A percentile compares a stretch with the other conserved stretches of the same genome.
Conservation (phyloP, 2,888 invertebrate genomes). For the Rhopalosiphum nymphaeae region DNA sequence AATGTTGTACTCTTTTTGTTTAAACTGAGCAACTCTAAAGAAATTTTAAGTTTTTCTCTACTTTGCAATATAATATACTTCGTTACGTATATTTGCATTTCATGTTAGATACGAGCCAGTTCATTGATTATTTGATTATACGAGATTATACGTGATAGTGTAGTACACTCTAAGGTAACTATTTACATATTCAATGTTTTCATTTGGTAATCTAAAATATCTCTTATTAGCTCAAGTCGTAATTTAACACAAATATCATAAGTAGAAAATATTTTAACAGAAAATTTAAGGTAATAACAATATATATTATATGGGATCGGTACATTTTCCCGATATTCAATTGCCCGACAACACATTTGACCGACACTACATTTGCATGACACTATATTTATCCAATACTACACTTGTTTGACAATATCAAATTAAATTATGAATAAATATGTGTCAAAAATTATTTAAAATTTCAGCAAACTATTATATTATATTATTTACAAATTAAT, state of each 20-base stretch:
- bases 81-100: not conserved
- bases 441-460: too few species aligned
- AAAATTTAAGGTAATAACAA: not conserved
- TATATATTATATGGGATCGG: too few species aligned
- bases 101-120: not conserved
- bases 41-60: slow-evolving; percentile 24
- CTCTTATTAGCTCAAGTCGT: not conserved
- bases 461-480: too few species aligned
- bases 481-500: too few species aligned
- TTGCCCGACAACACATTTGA: too few species aligned
- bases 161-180: not conserved
- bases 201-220: not conserved
- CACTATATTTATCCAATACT: too few species aligned
- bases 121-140: not conserved
- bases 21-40: not conserved
- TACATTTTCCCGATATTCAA: too few species aligned
- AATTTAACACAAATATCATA: not conserved
- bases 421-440: too few species aligned
- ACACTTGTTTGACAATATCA: too few species aligned
- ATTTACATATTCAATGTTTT: slow-evolving; percentile 9
- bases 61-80: not conserved
- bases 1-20: slow-evolving; percentile 12
- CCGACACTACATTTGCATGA: too few species aligned
- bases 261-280: not conserved
- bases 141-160: not conserved